These are phyloP conservation scores for Scaptomyza montana DNA, from an alignment of 1,140 invertebrate genomes.

Conservation along the genomic window DNA sequence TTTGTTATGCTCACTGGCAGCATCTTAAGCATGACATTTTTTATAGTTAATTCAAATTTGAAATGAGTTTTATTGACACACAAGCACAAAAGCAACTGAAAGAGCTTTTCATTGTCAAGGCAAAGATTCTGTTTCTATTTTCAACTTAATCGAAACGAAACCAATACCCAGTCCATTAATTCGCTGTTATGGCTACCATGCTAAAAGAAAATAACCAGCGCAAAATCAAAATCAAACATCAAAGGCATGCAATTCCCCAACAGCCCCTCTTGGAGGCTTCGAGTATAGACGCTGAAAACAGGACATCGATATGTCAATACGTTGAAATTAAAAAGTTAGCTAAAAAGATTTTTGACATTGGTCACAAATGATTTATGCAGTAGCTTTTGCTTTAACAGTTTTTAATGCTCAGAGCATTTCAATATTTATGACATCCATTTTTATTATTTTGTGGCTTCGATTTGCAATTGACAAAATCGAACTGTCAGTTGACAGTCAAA, in stretches of 20 bases:
- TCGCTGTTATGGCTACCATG: slow-evolving; percentile 44
- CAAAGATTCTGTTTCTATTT: neutral
- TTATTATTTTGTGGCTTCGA: too few relatives aligned
- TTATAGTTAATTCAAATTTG: slow-evolving; percentile 74
- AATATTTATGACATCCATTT: slow-evolving; percentile 28
- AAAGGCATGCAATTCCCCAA: slow-evolving; percentile 6
- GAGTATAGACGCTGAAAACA: too few relatives aligned
- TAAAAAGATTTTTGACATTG: neutral
- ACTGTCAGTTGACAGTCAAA: too few relatives aligned
- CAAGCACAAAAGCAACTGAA: slow-evolving; percentile 7
- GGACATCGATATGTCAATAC: slow-evolving; percentile 1
- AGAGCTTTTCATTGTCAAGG: slow-evolving; percentile 7
- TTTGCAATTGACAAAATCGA: too few relatives aligned
- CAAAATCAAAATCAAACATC: neutral
- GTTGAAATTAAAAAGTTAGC: neutral
- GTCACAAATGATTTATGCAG: slow-evolving; percentile 42
- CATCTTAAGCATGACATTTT: slow-evolving; percentile 50
- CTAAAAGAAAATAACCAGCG: slow-evolving; percentile 21
- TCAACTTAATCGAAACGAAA: neutral
- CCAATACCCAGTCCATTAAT: slow-evolving; percentile 53
- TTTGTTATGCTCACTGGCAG: slow-evolving; percentile 18
- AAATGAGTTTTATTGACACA: slow-evolving; percentile 74
- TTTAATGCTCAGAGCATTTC: slow-evolving; percentile 44
- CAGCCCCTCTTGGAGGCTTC: too few relatives aligned
- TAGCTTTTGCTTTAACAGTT: slow-evolving; percentile 5